Base-by-base conservation (phyloP, 1,140 invertebrate genomes). In the Magallana ariakensis region DNA sequence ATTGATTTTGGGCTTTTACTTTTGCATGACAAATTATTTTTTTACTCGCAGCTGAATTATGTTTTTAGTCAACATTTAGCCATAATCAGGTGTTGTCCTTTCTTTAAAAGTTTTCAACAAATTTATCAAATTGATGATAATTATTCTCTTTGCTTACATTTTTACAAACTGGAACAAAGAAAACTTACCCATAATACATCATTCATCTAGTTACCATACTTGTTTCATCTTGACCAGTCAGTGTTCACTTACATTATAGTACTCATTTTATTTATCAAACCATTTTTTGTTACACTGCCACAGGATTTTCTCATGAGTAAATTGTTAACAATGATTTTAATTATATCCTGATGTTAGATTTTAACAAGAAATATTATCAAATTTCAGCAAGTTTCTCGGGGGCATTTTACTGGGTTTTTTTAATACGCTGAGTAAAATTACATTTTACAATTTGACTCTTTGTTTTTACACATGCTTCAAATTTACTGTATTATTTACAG, bases 201-300 rank as follows among this genome's bases (percentile, higher is more conserved):
- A 22, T 75, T 5, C 26, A 75, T 75, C 66, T 75, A 75, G 66
- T 75, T 75, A 75, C 33, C 33, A 5, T 46, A 46, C 33, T 75
- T 75, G 66, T 75, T 75, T 75, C 66, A 75, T 75, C 22, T 22
- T 26, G 33, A 75, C 66, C 66, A 75, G 66, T 75, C 62, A 46
- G 66, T 75, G 66, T 75, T 75, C 66, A 75, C 26, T 75, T 75
- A 26, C 66, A 26, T 75, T 75, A 75, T 26, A 75, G 66, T 75
- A 75, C 66, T 75, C 66, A 75, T 75, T 75, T 70, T 70, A n/a
- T 62, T 75, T 75, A 13, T 26, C 33, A 26, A 26, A 75, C 33
- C 66, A 75, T 75, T 75, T 26, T 75, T 75, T 75, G 66, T 75
- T 75, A 75, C 66, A 75, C 66, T 75, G 66, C 66, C 66, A 75